phyloP scores from a whole-genome alignment of 2,797 vertebrate genomes.

The Phalanger gymnotis region DNA sequence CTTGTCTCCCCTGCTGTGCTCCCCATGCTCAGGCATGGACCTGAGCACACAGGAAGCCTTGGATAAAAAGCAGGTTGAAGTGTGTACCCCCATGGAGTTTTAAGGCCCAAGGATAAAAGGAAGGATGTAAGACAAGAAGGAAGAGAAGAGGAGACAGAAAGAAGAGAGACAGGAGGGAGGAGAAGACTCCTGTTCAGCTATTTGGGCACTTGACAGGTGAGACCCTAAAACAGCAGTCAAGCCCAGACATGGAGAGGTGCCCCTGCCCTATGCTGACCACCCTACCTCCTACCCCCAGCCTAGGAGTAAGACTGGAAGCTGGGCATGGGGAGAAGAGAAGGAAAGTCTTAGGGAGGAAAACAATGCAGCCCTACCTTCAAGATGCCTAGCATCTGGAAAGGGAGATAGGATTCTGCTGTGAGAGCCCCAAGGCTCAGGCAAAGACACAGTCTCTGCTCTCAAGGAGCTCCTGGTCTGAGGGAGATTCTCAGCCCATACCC shows the following conservation, averaged over 20 bases:
- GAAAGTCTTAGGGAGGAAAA: not conserved
- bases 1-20: not conserved
- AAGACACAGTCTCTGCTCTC: not conserved
- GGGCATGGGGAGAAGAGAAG: not conserved
- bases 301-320: not conserved
- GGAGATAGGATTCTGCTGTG: not conserved
- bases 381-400: not conserved
- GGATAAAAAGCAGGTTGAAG: not conserved
- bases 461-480: not conserved
- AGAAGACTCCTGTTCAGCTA: not conserved
- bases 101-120: not conserved
- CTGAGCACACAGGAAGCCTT: not conserved
- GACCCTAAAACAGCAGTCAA: not conserved
- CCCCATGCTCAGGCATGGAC: not conserved
- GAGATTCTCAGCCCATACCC: not conserved
- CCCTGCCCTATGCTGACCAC: not conserved
- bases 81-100: slow-evolving; percentile 23
- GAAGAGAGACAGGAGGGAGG: too few relatives aligned
- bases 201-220: not conserved
- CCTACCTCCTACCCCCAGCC: not conserved
- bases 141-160: too few relatives aligned
- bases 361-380: not conserved
- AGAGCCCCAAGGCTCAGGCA: slow-evolving; percentile 5
- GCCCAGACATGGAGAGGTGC: not conserved
- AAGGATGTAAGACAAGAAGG: not conserved